These are phyloP conservation scores for Conger conger DNA, from an alignment of 2,113 vertebrate genomes.

Conservation along the genomic window DNA sequence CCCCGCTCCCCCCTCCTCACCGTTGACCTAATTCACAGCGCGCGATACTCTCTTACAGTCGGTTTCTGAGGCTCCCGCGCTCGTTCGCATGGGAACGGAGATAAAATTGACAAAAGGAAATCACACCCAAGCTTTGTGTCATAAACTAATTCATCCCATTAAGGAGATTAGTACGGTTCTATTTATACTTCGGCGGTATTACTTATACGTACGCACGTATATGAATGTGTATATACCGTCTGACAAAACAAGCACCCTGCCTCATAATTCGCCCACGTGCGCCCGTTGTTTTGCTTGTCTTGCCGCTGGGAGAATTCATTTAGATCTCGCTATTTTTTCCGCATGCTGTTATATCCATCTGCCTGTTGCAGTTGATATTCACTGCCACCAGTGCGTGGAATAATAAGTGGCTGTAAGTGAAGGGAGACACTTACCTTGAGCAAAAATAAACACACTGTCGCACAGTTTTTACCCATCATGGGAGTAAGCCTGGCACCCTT, in stretches of 20 bases:
- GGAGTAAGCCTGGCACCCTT: neutral
- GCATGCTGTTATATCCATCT: neutral
- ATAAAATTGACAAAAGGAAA: neutral
- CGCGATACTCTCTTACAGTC: neutral
- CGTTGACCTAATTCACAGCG: neutral
- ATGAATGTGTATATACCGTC: neutral
- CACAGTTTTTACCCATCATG: neutral
- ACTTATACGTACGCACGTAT: neutral
- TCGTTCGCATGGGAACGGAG: neutral
- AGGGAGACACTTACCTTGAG: neutral
- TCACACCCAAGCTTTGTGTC: neutral
- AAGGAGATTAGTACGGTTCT: neutral
- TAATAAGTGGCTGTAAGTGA: neutral
- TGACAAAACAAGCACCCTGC: neutral
- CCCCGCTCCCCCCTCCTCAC: neutral
- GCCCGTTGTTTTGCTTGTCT: neutral
- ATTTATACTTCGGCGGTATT: too few relatives aligned
- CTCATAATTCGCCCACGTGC: neutral
- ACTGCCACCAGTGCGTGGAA: neutral
- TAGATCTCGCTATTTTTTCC: neutral
- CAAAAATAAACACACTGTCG: neutral
- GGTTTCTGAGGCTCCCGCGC: neutral
- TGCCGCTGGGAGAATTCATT: neutral
- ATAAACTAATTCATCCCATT: neutral
- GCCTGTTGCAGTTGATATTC: neutral